phyloP scores from a whole-genome alignment of 2,888 invertebrate genomes.

The Drosophila villosipedis region DNA sequence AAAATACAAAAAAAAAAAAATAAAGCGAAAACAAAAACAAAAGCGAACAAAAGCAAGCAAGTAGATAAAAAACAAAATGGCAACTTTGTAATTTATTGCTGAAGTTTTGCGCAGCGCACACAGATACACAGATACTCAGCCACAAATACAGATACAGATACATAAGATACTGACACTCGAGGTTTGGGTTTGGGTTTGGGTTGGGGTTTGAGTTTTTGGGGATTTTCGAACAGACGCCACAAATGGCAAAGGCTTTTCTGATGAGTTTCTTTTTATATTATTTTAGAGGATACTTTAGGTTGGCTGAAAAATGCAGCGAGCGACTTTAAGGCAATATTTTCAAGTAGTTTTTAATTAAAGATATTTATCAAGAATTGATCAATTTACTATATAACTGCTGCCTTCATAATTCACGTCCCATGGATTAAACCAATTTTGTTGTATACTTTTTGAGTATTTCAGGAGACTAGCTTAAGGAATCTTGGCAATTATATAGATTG shows the following conservation, averaged over 20 bases:
- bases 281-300: neutral
- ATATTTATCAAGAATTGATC: neutral
- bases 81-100: conserved; percentile 82
- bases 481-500: neutral
- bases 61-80: conserved; percentile 77
- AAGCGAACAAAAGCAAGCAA: conserved; percentile 35
- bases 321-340: neutral
- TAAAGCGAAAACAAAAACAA: conserved; percentile 25
- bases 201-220: neutral
- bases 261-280: conserved; percentile 51
- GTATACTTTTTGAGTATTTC: neutral
- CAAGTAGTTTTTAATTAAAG: neutral
- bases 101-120: conserved; percentile 72
- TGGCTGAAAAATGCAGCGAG: neutral
- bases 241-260: conserved; percentile 66
- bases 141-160: conserved; percentile 17
- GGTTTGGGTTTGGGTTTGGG: neutral
- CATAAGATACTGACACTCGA: conserved; percentile 12
- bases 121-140: conserved; percentile 37
- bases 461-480: neutral
- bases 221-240: conserved; percentile 17
- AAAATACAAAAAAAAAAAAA: conserved; percentile 1
- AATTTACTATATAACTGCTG: neutral
- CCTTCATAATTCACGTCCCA: neutral
- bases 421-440: neutral